Conservation (phyloP, 2,888 invertebrate genomes). For the Leptothorax acervorum region DNA sequence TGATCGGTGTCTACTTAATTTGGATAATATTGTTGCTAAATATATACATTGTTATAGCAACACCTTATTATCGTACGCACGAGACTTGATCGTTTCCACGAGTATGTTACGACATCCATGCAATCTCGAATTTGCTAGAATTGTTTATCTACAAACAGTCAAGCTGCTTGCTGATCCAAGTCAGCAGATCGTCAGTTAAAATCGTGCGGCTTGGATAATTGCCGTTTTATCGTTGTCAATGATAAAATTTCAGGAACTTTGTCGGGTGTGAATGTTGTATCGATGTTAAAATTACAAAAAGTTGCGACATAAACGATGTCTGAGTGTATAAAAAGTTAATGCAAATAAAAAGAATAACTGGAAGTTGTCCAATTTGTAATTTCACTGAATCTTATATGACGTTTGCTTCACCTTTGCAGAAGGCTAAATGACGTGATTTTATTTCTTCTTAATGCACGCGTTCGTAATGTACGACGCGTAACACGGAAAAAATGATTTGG, state of each 20-base stretch:
- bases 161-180: constrained; percentile 28
- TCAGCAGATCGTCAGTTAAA: constrained; percentile 47
- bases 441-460: not conserved
- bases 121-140: constrained; percentile 7
- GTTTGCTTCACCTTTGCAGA: no score
- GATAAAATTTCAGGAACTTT: constrained; percentile 58
- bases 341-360: constrained; percentile 65
- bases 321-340: constrained; percentile 72
- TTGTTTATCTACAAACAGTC: constrained; percentile 25
- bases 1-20: constrained; percentile 21
- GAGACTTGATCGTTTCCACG: constrained; percentile 18
- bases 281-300: constrained; percentile 66
- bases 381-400: not conserved
- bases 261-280: constrained; percentile 68
- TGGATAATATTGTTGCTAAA: constrained; percentile 31
- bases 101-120: not conserved
- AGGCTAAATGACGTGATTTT: not conserved
- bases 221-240: constrained; percentile 44
- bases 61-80: constrained; percentile 32
- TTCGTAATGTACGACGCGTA: not conserved
- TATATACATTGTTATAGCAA: constrained; percentile 13
- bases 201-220: constrained; percentile 16
- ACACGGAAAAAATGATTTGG: no score
- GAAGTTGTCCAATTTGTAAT: constrained; percentile 9
- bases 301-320: constrained; percentile 66